phyloP scores from a whole-genome alignment of 2,113 vertebrate species.

The Megaceryle torquata region DNA sequence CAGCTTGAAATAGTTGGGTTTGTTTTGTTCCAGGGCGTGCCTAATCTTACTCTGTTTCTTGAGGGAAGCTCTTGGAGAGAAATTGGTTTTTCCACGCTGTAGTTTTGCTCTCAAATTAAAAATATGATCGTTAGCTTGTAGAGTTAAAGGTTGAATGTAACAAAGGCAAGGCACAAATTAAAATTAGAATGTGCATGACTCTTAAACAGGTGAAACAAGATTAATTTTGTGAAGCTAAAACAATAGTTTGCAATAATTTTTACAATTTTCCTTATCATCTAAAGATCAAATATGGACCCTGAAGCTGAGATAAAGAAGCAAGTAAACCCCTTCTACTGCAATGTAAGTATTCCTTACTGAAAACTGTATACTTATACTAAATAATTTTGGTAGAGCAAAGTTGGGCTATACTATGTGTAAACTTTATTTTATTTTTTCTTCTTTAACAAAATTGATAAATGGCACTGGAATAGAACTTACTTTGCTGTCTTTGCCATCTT shows the following conservation, averaged over 20 bases:
- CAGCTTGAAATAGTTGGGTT: background rate
- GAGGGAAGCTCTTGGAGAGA: background rate
- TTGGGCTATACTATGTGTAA: background rate
- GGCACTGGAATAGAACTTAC: background rate
- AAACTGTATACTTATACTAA: background rate
- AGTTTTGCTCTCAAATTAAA: background rate
- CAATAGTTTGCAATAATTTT: background rate
- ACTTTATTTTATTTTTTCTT: background rate
- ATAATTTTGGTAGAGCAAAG: background rate
- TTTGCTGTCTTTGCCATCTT: background rate
- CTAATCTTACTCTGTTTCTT: background rate
- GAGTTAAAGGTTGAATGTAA: background rate
- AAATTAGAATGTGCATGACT: background rate
- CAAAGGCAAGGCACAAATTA: background rate
- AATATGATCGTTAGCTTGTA: rapidly evolving
- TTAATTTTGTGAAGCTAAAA: background rate
- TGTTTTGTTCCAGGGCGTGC: background rate
- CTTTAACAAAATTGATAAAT: background rate
- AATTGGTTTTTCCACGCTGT: background rate
- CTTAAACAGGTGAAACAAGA: background rate
- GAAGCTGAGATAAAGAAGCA: conserved; percentile 10
- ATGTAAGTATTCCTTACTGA: conserved; percentile 22
- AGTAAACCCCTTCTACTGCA: conserved; percentile 44
- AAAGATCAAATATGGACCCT: background rate
- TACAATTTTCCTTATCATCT: background rate